Base-by-base conservation (phyloP, 2,113 vertebrate species). In the Ailuropoda melanoleuca region DNA sequence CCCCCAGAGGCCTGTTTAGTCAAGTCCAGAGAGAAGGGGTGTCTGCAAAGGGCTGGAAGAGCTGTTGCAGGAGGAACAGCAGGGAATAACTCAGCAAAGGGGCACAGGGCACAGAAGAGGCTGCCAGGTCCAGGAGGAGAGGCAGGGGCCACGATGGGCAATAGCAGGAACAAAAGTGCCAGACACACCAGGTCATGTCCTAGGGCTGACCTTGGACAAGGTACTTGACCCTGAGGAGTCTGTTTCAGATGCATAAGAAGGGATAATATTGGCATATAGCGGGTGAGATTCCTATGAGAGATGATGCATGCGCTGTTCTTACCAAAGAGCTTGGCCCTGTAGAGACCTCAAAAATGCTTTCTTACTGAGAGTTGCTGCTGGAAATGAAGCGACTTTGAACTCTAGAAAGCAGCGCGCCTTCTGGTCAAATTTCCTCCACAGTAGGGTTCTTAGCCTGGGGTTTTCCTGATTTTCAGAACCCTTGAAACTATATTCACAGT, bases 241-340 rank as follows among this genome's bases (percentile, higher is more conserved):
- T 29, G 64, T 31, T 26, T 81, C 34, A 8, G 50, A 15, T 14
- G 1, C 9, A 24, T 11, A 1, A 21, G 13, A 18, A 37, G 14
- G 43, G 8, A 4, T 14, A 4, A 23, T 1, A 3, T 0, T 1
- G n/a, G 31, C 3, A 0, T 0, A 4, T 0, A 6, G 15, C 0
- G 8, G 15, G 1, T 2, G 0, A 43, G 6, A 4, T 26, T n/a
- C 43, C 50, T 21, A 0, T 7, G 55, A 37, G 4, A 64, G n/a
- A 2, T 0, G 19, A 31, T 1, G 0, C 21, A 9, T 3, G 1
- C 0, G 8, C 15, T 19, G 1, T 13, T 31, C 66, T 37, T 12
- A 37, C 53, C 53, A 39, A 37, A 34, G 19, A 3, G 31, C 46
- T 6, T 0, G 14, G 13, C 17, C 9, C 43, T 26, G 7, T 4